Evolutionary conservation across 2,888 invertebrate genomes (phyloP).

Genomic region (Zaprionus lineosus): DNA sequence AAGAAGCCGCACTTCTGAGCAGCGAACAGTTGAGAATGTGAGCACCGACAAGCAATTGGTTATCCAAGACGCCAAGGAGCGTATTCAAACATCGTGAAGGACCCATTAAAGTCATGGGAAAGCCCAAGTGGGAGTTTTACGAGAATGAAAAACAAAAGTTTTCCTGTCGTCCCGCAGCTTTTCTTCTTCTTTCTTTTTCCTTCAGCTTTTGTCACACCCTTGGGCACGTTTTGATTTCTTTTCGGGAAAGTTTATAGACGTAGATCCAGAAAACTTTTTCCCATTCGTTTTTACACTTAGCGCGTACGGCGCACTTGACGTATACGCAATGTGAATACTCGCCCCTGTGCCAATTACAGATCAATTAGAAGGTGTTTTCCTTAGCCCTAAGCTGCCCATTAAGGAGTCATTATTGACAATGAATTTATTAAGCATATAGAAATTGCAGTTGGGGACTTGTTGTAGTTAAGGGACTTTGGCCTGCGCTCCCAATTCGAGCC

Average conservation of each 20-base stretch:
- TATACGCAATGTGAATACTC: conserved; percentile 44
- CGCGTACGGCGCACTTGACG: conserved; percentile 35
- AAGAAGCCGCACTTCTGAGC: conserved; percentile 7
- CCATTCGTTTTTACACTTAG: conserved; percentile 39
- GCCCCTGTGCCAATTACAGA: conserved; percentile 49
- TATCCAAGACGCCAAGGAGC: conserved; percentile 4
- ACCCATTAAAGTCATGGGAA: conserved; percentile 34
- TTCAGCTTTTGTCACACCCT: conserved; percentile 31
- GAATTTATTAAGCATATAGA: background rate
- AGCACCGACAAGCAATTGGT: conserved; percentile 25
- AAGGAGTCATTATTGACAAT: background rate
- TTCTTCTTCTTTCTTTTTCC: conserved; percentile 15
- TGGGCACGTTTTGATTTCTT: conserved; percentile 61
- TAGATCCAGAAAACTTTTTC: conserved; percentile 49
- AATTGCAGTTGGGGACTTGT: background rate
- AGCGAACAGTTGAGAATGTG: conserved; percentile 6
- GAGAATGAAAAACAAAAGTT: conserved; percentile 43
- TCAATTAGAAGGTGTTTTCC: conserved; percentile 51
- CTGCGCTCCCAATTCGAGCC: background rate
- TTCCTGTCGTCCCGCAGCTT: conserved; percentile 30
- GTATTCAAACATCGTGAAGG: conserved; percentile 17
- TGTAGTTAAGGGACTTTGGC: background rate
- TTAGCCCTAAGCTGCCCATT: background rate
- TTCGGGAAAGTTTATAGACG: conserved; percentile 36
- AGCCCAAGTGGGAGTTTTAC: conserved; percentile 30